Evolutionary conservation across 1,140 invertebrate genomes (phyloP).

Genomic region (Epicauta chinensis): DNA sequence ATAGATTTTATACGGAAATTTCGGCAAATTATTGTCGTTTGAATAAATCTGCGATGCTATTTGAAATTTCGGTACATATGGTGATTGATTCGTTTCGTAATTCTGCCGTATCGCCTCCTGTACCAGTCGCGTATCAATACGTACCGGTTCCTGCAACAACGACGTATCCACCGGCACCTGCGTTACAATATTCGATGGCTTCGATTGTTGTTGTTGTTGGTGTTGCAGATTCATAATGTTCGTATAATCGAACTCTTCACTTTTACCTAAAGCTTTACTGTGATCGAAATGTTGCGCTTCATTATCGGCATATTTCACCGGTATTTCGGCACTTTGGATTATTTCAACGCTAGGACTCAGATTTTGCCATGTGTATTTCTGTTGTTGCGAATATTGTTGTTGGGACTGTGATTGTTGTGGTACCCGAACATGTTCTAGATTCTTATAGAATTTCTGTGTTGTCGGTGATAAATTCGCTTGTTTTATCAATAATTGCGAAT

Average conservation of each 20-base stretch:
- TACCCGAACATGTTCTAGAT: slow-evolving; percentile 11
- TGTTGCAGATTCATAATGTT: slow-evolving; percentile 19
- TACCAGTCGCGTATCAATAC: slow-evolving; percentile 17
- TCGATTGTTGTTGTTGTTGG: no score
- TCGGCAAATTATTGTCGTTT: slow-evolving; percentile 1
- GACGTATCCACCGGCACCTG: slow-evolving; percentile 22
- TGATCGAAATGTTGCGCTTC: slow-evolving; percentile 25
- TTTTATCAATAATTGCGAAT: slow-evolving; percentile 2
- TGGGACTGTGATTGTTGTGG: slow-evolving; percentile 1
- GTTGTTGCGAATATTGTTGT: slow-evolving; percentile 6
- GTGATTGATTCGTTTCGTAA: background rate
- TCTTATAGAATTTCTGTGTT: slow-evolving; percentile 17
- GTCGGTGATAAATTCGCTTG: slow-evolving; percentile 17
- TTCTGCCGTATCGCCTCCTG: slow-evolving; percentile 5
- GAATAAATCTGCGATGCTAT: background rate
- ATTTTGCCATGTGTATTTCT: slow-evolving; percentile 25
- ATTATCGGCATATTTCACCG: slow-evolving; percentile 7
- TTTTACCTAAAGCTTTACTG: slow-evolving; percentile 24
- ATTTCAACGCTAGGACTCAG: slow-evolving; percentile 31
- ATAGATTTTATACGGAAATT: slow-evolving; percentile 13
- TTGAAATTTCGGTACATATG: background rate
- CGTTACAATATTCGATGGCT: background rate
- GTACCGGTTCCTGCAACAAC: slow-evolving; percentile 20
- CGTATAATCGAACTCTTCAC: slow-evolving; percentile 28
- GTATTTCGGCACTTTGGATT: slow-evolving; percentile 23